These are phyloP conservation scores for Protodeltote pygarga DNA, from an alignment of 2,888 invertebrate genomes.

Conservation along the genomic window DNA sequence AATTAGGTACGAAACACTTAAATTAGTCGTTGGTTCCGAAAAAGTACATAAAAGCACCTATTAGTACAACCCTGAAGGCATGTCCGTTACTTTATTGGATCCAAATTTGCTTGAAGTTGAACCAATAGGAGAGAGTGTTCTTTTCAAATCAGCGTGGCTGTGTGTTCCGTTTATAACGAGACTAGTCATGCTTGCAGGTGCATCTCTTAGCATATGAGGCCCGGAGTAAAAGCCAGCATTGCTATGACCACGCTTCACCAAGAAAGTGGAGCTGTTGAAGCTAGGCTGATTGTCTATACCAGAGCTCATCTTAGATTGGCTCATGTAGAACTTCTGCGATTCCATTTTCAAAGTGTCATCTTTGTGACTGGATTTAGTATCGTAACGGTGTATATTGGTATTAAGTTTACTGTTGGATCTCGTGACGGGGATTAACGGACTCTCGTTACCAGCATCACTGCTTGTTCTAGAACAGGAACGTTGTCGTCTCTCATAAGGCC, in stretches of 20 bases:
- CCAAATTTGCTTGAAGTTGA: slow-evolving; percentile 74
- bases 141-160: slow-evolving; percentile 79
- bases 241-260: slow-evolving; percentile 88
- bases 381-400: slow-evolving; percentile 59
- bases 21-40: slow-evolving; percentile 84
- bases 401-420: slow-evolving; percentile 68
- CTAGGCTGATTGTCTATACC: slow-evolving; percentile 66
- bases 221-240: slow-evolving; percentile 90
- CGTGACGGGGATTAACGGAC: slow-evolving; percentile 71
- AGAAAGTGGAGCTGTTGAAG: slow-evolving; percentile 85
- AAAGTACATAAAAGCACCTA: slow-evolving; percentile 49
- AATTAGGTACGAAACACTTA: slow-evolving; percentile 77
- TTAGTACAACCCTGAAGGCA: slow-evolving; percentile 91
- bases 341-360: slow-evolving; percentile 68
- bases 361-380: slow-evolving; percentile 66
- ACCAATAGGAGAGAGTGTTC: slow-evolving; percentile 75
- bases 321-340: slow-evolving; percentile 72
- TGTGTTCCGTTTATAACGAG: slow-evolving; percentile 78
- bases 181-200: slow-evolving; percentile 82
- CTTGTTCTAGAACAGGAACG: slow-evolving; percentile 75
- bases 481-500: slow-evolving; percentile 79
- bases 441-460: slow-evolving; percentile 75
- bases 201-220: slow-evolving; percentile 78
- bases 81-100: slow-evolving; percentile 89
- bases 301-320: slow-evolving; percentile 70